Conservation (phyloP, 2,113 vertebrate genomes). For the Nibea coibor region DNA sequence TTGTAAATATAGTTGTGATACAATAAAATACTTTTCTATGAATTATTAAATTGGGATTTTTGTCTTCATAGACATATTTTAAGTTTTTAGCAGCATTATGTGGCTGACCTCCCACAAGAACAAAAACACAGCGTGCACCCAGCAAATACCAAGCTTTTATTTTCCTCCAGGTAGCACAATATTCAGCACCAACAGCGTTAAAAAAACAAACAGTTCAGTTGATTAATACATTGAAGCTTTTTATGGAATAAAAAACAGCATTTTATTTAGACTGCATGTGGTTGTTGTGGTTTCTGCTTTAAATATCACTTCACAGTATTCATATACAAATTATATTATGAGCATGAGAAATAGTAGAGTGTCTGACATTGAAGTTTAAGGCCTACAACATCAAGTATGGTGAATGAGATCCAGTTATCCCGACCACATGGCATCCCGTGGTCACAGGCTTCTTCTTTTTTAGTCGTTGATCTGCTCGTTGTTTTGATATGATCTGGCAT, state of each 20-base stretch:
- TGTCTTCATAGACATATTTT: background rate
- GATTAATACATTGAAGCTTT: slow-evolving; percentile 9
- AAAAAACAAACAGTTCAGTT: background rate
- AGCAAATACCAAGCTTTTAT: slow-evolving; percentile 45
- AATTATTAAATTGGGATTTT: slow-evolving; percentile 42
- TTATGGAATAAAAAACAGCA: slow-evolving; percentile 28
- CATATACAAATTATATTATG: background rate
- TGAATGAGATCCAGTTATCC: slow-evolving; percentile 13
- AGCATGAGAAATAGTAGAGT: slow-evolving; percentile 10
- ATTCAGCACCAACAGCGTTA: slow-evolving; percentile 26
- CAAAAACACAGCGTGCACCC: background rate
- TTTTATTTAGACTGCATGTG: slow-evolving; percentile 4
- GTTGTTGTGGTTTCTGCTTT: background rate
- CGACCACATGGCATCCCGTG: background rate
- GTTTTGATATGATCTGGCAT: slow-evolving; percentile 81
- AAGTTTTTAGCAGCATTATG: background rate
- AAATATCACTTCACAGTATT: background rate
- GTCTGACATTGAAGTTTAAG: slow-evolving; percentile 57
- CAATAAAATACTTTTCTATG: slow-evolving; percentile 10
- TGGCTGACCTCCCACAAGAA: background rate
- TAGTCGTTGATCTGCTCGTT: slow-evolving; percentile 74
- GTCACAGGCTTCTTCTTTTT: slow-evolving; percentile 36
- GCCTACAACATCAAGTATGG: slow-evolving; percentile 53
- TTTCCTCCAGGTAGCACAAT: slow-evolving; percentile 21
- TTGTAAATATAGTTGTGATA: slow-evolving; percentile 4